These are phyloP conservation scores for Leptothorax acervorum DNA, from an alignment of 2,888 invertebrate species.

Conservation along the genomic window DNA sequence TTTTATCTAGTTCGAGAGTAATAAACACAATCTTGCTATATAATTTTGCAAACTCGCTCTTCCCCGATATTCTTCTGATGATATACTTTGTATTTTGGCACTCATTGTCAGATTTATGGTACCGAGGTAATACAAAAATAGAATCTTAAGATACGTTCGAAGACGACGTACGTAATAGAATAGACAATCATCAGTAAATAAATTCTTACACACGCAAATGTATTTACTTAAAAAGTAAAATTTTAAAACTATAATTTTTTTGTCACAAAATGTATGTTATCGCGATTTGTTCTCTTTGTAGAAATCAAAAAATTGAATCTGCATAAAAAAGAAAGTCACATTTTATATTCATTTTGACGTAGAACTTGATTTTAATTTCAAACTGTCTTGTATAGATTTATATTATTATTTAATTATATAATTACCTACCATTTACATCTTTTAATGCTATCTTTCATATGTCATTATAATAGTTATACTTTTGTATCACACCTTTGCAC, in stretches of 20 bases:
- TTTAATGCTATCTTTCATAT: neutral
- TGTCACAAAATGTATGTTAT: neutral
- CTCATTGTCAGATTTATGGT: neutral
- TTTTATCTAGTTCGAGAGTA: neutral
- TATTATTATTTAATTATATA: neutral
- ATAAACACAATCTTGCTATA: neutral
- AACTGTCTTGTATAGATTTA: neutral
- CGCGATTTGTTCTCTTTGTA: neutral
- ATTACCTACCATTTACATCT: neutral
- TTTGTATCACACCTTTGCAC: neutral
- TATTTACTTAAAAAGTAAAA: neutral
- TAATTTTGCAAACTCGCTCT: conserved; percentile 50
- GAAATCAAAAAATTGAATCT: neutral
- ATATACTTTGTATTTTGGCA: conserved; percentile 61
- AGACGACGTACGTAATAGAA: neutral
- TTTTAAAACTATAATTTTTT: neutral
- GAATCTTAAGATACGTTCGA: conserved; percentile 52
- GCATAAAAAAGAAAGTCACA: neutral
- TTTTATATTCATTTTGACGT: neutral
- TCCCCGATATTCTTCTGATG: conserved; percentile 6
- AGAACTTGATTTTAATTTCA: neutral
- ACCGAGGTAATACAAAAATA: conserved; percentile 62
- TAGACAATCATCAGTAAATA: neutral
- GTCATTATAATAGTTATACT: neutral
- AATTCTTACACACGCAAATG: neutral